A percentile compares a stretch with the other conserved stretches of the same genome.
Evolutionary conservation across 2,113 vertebrate genomes (phyloP).

Genomic region (Panthera leo): DNA sequence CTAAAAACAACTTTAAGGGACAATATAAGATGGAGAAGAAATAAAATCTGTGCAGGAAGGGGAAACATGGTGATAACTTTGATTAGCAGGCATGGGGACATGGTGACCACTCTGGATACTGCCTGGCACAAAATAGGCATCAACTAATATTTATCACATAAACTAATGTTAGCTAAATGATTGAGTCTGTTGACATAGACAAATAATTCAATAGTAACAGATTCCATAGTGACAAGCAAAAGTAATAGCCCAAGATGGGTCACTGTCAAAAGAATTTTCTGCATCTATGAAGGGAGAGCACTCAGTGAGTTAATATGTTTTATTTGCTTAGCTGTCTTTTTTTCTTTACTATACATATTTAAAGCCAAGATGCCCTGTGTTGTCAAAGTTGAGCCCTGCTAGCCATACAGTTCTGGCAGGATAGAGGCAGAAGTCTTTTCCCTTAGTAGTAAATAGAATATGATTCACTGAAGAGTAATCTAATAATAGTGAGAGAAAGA

Average conservation of each 20-base stretch:
- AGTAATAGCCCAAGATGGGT: not conserved
- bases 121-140: not conserved
- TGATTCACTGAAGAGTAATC: constrained; percentile 40
- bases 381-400: not conserved
- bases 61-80: not conserved
- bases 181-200: not conserved
- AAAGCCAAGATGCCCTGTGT: constrained; percentile 16
- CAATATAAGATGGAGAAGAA: not conserved
- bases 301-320: not conserved
- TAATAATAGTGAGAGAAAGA: not conserved
- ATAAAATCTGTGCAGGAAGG: not conserved
- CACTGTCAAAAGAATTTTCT: not conserved
- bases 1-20: not conserved
- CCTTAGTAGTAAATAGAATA: not conserved
- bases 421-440: not conserved
- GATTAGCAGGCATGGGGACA: no score
- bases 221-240: not conserved
- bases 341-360: not conserved
- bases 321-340: constrained; percentile 24
- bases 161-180: constrained; percentile 30
- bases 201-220: not conserved
- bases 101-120: not conserved
- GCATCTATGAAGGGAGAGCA: not conserved
- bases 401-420: constrained; percentile 16
- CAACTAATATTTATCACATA: not conserved